These are phyloP conservation scores for Odontomachus brunneus DNA, from an alignment of 1,140 invertebrate genomes.

Conservation along the genomic window DNA sequence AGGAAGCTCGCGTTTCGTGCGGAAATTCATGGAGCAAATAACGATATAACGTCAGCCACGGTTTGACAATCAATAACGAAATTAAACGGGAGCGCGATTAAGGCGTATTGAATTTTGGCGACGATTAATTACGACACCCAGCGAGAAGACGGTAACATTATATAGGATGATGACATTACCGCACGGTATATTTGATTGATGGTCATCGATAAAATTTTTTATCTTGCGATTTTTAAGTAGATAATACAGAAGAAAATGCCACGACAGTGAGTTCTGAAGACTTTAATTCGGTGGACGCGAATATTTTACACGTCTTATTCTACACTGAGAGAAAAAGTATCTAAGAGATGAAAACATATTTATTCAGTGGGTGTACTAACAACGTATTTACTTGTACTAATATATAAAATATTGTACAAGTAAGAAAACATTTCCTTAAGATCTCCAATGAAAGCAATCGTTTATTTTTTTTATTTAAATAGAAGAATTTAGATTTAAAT, in stretches of 20 bases:
- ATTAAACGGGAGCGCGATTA: no score
- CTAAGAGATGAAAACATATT: no score
- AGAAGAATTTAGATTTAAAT: no score
- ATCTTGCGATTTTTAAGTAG: not conserved
- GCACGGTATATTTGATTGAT: not conserved
- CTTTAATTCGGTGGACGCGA: not conserved
- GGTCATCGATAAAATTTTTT: conserved; percentile 22
- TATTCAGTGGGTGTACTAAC: no score
- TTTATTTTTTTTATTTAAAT: no score
- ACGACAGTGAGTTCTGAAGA: not conserved
- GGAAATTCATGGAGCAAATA: not conserved
- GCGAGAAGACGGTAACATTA: not conserved
- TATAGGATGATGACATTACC: not conserved
- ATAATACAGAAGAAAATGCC: conserved; percentile 11
- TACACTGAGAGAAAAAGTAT: no score
- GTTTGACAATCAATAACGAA: no score
- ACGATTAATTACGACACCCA: not conserved
- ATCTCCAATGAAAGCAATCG: no score
- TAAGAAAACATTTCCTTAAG: no score
- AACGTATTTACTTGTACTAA: no score
- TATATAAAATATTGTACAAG: no score
- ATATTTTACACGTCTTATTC: not conserved
- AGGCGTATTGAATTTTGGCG: not conserved
- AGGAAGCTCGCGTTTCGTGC: not conserved
- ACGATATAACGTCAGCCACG: not conserved